Evolutionary conservation across 1,140 invertebrate species (phyloP), one percentile per base, ranked within the genome.

Genomic region (Amyelois transitella): DNA sequence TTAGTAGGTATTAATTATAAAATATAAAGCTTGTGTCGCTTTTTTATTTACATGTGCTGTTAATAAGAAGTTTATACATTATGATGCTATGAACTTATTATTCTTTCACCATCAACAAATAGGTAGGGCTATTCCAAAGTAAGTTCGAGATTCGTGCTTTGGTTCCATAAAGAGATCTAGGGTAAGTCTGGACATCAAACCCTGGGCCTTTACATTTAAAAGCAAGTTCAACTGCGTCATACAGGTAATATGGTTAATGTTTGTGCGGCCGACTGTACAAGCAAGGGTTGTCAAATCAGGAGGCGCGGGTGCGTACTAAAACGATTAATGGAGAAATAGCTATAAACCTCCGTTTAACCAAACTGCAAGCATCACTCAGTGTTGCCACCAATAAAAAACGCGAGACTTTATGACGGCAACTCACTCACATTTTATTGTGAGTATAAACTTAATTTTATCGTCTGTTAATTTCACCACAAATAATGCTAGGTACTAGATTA

Each of bases 361-460:
- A 86, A 87, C 84, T 86, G 84, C 84, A 87, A 87, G 81, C 82
- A 76, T 86, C 82, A 87, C 79, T 83, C 75, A 74, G 71, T 77
- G 70, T 80, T 85, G 77, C 77, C 75, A 84, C 77, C 80, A 82
- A 87, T 87, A 88, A 88, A 88, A 88, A 88, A 86, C 78, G 81
- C 77, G 84, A 86, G 81, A 88, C 81, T 88, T 88, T 88, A 86
- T 88, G 84, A 86, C 78, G 80, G 82, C 80, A 86, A 88, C 82
- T 88, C 81, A 84, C 77, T 87, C 84, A 83, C 82, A 78, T 88
- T 86, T 88, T 86, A 88, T 86, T 88, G 84, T 84, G 81, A 84
- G 80, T 87, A 87, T 87, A 87, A 87, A 87, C 81, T 85, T 86
- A 88, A 85, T 86, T 88, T 88, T 88, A 88, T 86, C 81, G 84